phyloP scores from a whole-genome alignment of 2,888 invertebrate species.

The Drosophila mimetica region DNA sequence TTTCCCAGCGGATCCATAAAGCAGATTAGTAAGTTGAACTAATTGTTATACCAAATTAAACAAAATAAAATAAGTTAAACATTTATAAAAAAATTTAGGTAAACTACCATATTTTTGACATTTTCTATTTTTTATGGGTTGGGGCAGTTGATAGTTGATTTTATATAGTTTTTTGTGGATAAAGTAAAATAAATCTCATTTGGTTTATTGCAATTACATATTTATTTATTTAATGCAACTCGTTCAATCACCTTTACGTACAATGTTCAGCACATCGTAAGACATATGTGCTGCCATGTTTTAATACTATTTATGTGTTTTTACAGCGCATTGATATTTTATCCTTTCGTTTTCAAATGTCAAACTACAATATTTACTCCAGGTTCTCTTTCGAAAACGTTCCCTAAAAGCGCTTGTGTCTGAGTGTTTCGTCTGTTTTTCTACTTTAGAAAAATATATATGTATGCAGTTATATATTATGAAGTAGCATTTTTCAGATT shows the following conservation, averaged over 20 bases:
- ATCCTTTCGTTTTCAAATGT: constrained; percentile 39
- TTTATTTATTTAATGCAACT: constrained; percentile 74
- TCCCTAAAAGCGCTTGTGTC: constrained; percentile 56
- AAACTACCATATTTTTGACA: too few relatives aligned
- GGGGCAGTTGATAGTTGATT: too few relatives aligned
- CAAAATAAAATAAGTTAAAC: too few relatives aligned
- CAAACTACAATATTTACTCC: constrained; percentile 57
- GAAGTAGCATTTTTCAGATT: constrained; percentile 73
- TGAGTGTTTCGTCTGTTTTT: constrained; percentile 32
- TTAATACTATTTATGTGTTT: constrained; percentile 75
- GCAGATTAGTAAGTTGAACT: too few relatives aligned
- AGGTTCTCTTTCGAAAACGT: constrained; percentile 26
- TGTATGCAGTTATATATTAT: constrained; percentile 66
- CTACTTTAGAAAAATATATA: constrained; percentile 75
- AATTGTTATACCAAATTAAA: too few relatives aligned
- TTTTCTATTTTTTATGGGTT: too few relatives aligned
- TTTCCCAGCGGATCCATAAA: too few relatives aligned
- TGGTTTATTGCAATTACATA: constrained; percentile 58
- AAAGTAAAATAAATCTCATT: background rate
- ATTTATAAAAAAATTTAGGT: too few relatives aligned
- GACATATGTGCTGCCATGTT: constrained; percentile 40
- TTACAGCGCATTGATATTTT: constrained; percentile 79
- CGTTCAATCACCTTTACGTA: constrained; percentile 66
- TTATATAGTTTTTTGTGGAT: too few relatives aligned
- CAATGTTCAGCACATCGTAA: constrained; percentile 47